phyloP scores from a whole-genome alignment of 2,888 invertebrate species.

The Orthonevra nobilis region DNA sequence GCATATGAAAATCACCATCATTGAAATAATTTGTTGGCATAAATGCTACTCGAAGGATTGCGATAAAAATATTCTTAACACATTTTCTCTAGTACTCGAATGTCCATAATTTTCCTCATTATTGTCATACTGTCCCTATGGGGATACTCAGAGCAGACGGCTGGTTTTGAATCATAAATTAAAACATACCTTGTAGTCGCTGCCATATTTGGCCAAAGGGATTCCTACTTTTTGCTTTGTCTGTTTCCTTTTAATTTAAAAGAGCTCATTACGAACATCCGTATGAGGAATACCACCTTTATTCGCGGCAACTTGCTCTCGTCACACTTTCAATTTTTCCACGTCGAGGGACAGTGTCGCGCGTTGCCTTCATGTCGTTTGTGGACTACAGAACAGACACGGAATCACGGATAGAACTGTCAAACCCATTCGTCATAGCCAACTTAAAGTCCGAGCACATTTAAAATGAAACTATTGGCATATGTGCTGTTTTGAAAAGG shows the following conservation, averaged over 20 bases:
- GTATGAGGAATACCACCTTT: slow-evolving; percentile 44
- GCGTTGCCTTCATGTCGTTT: slow-evolving; percentile 20
- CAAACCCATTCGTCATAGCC: slow-evolving; percentile 48
- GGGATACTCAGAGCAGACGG: slow-evolving; percentile 37
- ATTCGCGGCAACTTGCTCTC: slow-evolving; percentile 23
- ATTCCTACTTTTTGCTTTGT: slow-evolving; percentile 30
- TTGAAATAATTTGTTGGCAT: too few species aligned
- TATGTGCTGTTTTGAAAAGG: too few species aligned
- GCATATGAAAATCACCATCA: too few species aligned
- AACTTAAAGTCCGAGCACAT: too few species aligned
- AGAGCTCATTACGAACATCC: slow-evolving; percentile 61
- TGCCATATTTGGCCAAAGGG: slow-evolving; percentile 55
- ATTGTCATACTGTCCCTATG: slow-evolving; percentile 45
- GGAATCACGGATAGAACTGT: slow-evolving; percentile 23
- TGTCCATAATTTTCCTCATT: slow-evolving; percentile 51
- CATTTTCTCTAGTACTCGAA: slow-evolving; percentile 36
- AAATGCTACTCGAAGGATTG: neutral
- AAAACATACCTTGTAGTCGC: slow-evolving; percentile 59
- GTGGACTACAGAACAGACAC: neutral
- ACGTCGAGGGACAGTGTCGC: slow-evolving; percentile 53
- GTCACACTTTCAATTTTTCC: slow-evolving; percentile 66
- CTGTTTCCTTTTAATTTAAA: slow-evolving; percentile 56
- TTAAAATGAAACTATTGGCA: too few species aligned
- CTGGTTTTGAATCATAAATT: slow-evolving; percentile 52
- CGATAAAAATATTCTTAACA: slow-evolving; percentile 22